Conservation (phyloP, 2,888 invertebrate genomes). For the Taenaris catops region DNA sequence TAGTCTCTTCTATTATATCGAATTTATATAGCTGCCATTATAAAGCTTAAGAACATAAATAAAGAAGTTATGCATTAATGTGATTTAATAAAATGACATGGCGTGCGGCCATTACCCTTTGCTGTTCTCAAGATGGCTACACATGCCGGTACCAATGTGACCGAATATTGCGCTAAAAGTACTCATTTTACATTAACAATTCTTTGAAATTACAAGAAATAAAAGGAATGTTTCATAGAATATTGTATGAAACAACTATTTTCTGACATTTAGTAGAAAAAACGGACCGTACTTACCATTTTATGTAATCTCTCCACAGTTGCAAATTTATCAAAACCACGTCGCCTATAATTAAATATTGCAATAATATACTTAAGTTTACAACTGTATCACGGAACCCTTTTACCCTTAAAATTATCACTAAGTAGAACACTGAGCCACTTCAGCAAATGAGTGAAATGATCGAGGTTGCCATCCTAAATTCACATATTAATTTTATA, state of each 20-base stretch:
- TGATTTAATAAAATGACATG: constrained; percentile 56
- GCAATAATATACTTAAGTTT: too few relatives aligned
- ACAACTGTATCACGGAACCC: too few relatives aligned
- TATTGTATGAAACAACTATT: too few relatives aligned
- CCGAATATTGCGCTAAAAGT: neutral
- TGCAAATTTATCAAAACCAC: constrained; percentile 21
- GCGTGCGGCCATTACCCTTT: constrained; percentile 52
- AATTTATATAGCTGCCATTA: constrained; percentile 1
- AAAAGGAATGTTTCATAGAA: constrained; percentile 2
- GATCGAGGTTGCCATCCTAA: constrained; percentile 10
- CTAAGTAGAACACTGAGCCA: neutral
- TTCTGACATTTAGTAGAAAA: too few relatives aligned
- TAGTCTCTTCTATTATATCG: neutral
- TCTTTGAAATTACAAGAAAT: too few relatives aligned
- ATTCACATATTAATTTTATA: neutral
- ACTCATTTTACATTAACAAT: too few relatives aligned
- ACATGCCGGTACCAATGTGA: constrained; percentile 42
- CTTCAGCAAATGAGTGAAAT: neutral
- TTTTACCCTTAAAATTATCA: too few relatives aligned
- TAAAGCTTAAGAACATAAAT: constrained; percentile 1
- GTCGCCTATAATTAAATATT: too few relatives aligned
- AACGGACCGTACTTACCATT: constrained; percentile 32
- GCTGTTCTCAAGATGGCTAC: constrained; percentile 61
- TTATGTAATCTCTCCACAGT: constrained; percentile 29
- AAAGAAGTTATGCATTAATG: constrained; percentile 23